Evolutionary conservation across 2,113 vertebrate genomes (phyloP).

Genomic region (Sturnus vulgaris): DNA sequence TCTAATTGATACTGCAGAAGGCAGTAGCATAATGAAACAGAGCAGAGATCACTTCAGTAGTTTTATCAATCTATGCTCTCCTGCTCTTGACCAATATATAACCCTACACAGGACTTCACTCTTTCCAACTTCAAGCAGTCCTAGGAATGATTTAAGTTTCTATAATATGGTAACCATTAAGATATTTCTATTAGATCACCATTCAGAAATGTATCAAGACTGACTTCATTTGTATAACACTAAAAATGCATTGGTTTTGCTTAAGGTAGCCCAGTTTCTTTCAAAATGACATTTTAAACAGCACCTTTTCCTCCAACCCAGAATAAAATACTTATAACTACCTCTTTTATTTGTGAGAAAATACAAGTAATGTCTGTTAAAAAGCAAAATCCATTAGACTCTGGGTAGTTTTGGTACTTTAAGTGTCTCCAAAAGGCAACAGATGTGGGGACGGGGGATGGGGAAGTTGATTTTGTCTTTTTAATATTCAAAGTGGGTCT

Average conservation of each 20-base stretch:
- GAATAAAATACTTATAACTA: not conserved
- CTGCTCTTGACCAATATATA: not conserved
- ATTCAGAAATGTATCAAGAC: not conserved
- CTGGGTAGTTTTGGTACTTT: not conserved
- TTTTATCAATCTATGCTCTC: not conserved
- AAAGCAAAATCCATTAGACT: not conserved
- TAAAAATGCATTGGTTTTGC: not conserved
- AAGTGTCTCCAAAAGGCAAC: conserved; percentile 32
- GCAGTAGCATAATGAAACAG: not conserved
- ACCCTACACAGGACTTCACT: not conserved
- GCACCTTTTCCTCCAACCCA: not conserved
- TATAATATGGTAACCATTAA: not conserved
- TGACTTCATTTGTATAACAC: not conserved
- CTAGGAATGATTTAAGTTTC: not conserved
- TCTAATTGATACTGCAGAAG: not conserved
- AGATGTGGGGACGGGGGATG: conserved; percentile 32
- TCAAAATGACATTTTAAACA: not conserved
- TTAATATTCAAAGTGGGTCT: conserved; percentile 57
- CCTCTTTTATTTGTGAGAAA: not conserved
- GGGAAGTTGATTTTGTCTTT: conserved; percentile 35
- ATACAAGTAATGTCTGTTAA: not conserved
- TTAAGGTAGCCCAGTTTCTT: not conserved
- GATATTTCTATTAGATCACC: not conserved
- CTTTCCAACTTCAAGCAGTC: not conserved
- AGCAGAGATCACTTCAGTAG: not conserved